These are phyloP conservation scores for Pangasius krempfi DNA, from an alignment of 2,797 vertebrate genomes.

Conservation along the genomic window DNA sequence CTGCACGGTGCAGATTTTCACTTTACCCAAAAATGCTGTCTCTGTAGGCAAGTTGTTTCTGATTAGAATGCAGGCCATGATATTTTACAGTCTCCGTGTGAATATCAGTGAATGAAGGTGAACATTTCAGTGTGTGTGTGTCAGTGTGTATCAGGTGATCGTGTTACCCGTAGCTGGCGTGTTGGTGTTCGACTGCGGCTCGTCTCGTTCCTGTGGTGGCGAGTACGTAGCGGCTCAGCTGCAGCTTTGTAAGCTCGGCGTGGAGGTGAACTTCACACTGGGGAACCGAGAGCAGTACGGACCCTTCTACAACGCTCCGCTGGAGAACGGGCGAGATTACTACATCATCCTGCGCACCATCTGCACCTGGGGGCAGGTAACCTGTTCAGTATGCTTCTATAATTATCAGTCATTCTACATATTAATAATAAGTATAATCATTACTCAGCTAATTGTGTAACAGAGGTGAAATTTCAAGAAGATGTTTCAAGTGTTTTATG, in stretches of 20 bases:
- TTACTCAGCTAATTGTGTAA: too few relatives aligned
- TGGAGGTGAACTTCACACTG: slow-evolving; percentile 78
- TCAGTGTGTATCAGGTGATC: slow-evolving; percentile 89
- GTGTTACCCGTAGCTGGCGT: slow-evolving; percentile 80
- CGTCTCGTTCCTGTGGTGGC: slow-evolving; percentile 61
- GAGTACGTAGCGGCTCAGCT: slow-evolving; percentile 85
- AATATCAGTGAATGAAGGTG: background rate
- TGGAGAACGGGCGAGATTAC: slow-evolving; percentile 82
- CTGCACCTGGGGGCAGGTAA: slow-evolving; percentile 87
- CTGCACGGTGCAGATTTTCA: background rate
- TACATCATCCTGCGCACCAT: slow-evolving; percentile 84
- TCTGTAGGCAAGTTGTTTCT: too few relatives aligned
- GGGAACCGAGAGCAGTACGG: slow-evolving; percentile 86
- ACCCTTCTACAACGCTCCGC: slow-evolving; percentile 84
- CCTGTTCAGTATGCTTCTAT: background rate
- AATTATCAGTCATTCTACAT: background rate
- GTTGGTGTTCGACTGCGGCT: slow-evolving; percentile 82
- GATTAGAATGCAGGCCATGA: too few relatives aligned
- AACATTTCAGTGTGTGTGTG: slow-evolving; percentile 50
- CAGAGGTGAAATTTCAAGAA: too few relatives aligned
- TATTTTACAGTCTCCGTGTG: background rate
- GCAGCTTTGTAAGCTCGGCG: slow-evolving; percentile 69
- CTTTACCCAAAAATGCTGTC: background rate
- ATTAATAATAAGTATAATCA: background rate
- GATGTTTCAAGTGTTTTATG: too few relatives aligned